These are phyloP conservation scores for Ophion ventricosus DNA, from an alignment of 2,888 invertebrate species.

Conservation along the genomic window DNA sequence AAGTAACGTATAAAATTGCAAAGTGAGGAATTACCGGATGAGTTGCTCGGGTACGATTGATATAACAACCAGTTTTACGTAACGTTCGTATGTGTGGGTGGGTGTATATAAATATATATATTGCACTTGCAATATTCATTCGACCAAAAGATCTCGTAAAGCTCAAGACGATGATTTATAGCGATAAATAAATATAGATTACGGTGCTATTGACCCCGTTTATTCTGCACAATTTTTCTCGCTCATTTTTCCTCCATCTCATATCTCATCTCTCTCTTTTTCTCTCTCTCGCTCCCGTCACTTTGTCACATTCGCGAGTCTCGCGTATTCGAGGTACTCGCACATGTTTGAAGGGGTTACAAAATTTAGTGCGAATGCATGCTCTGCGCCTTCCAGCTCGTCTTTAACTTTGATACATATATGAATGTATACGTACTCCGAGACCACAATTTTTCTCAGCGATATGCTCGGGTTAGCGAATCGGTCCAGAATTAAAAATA, in stretches of 20 bases:
- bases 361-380: slow-evolving; percentile 66
- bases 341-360: slow-evolving; percentile 43
- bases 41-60: slow-evolving; percentile 67
- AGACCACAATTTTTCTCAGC: slow-evolving; percentile 41
- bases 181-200: slow-evolving; percentile 75
- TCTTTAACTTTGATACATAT: slow-evolving; percentile 19
- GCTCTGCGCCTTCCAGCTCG: slow-evolving; percentile 34
- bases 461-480: slow-evolving; percentile 40
- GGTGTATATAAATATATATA: slow-evolving; percentile 37
- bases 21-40: slow-evolving; percentile 63
- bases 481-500: slow-evolving; percentile 63
- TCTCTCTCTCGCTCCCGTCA: slow-evolving; percentile 19
- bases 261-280: slow-evolving; percentile 20
- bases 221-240: slow-evolving; percentile 60
- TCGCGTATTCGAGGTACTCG: slow-evolving; percentile 40
- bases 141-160: slow-evolving; percentile 61
- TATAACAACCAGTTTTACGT: slow-evolving; percentile 67
- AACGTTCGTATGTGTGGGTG: slow-evolving; percentile 9
- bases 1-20: slow-evolving; percentile 42
- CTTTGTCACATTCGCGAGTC: slow-evolving; percentile 39
- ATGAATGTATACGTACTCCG: slow-evolving; percentile 9
- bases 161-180: slow-evolving; percentile 69
- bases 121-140: slow-evolving; percentile 22
- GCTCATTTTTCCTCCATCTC: slow-evolving; percentile 16
- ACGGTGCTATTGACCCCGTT: slow-evolving; percentile 75